A percentile compares a stretch with the other conserved stretches of the same genome.
Conservation (phyloP, 2,888 invertebrate genomes). For the Melieria picta region DNA sequence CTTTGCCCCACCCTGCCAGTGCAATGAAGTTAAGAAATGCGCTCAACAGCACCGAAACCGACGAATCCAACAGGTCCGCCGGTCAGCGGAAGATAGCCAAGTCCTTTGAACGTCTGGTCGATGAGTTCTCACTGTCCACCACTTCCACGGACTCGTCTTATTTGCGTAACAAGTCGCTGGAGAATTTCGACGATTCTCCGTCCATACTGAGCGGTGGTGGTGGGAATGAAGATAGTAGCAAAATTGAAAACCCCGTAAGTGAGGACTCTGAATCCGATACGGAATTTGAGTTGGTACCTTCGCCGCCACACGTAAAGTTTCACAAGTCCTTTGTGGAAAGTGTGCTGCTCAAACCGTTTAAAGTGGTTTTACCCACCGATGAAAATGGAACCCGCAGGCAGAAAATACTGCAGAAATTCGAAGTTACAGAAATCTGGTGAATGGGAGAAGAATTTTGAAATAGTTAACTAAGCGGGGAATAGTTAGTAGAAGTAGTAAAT, state of each 20-base stretch:
- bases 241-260: constrained; percentile 14
- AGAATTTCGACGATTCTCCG: constrained; percentile 64
- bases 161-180: constrained; percentile 64
- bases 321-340: constrained; percentile 63
- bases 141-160: constrained; percentile 61
- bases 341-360: constrained; percentile 61
- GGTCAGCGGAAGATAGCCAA: constrained; percentile 73
- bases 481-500: no score
- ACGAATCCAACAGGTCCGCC: constrained; percentile 16
- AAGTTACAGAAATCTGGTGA: constrained; percentile 64
- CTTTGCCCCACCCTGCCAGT: constrained; percentile 52
- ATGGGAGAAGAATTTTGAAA: not conserved
- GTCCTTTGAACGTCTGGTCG: constrained; percentile 65
- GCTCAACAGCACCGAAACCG: constrained; percentile 19
- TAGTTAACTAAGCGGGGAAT: no score
- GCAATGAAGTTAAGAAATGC: constrained; percentile 48
- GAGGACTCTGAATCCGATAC: constrained; percentile 41
- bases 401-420: constrained; percentile 62
- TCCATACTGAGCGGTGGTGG: constrained; percentile 40
- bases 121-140: constrained; percentile 65
- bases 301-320: constrained; percentile 49
- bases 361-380: constrained; percentile 59
- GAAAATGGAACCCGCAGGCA: constrained; percentile 58
- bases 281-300: constrained; percentile 68
- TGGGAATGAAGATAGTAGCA: constrained; percentile 10